Evolutionary conservation across 2,797 vertebrate genomes (phyloP), one percentile per base, ranked within the genome.

Genomic region (Perodicticus potto): DNA sequence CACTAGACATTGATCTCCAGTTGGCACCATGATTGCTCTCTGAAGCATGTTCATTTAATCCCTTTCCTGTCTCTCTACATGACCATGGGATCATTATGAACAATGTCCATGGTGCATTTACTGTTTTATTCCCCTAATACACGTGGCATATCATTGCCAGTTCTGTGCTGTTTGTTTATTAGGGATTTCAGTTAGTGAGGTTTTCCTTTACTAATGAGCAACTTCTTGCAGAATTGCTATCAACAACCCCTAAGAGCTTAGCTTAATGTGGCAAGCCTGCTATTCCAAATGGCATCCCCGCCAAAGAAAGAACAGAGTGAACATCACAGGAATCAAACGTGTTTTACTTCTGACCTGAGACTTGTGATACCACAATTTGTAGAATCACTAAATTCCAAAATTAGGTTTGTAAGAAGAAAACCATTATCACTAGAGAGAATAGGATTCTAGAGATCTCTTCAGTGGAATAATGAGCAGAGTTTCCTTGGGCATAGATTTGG

Each of bases 361-460:
- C 32, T 90, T 94, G 3, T 6, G 12, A 73, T 73, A 57, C 11
- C 29, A 34, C 14, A 63, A 45, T 45, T 57, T 82, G 13, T 85
- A 32, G 34, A 87, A 92, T 76, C 3, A 20, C 1, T 53, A 19
- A 59, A 77, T 78, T 84, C 32, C 23, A 73, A 55, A 91, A 32
- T 61, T 32, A 89, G 37, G 9, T 74, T 40, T 34, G 72, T 57
- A 59, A 32, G n/a, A 86, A 88, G 43, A 93, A 97, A 91, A 65
- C 0, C 19, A 16, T 81, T 49, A 40, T 59, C 25, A 45, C 74
- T 85, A 73, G 34, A 72, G 37, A 78, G 25, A 83, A 6, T 19
- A 90, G 7, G 20, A 85, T 77, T 73, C 40, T 32, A 55, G 49
- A 10, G 85, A 37, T 83, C 16, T 87, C 55, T 88, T 67, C 5